phyloP scores from a whole-genome alignment of 2,113 vertebrate species.

The Oxygymnocypris stewartii region DNA sequence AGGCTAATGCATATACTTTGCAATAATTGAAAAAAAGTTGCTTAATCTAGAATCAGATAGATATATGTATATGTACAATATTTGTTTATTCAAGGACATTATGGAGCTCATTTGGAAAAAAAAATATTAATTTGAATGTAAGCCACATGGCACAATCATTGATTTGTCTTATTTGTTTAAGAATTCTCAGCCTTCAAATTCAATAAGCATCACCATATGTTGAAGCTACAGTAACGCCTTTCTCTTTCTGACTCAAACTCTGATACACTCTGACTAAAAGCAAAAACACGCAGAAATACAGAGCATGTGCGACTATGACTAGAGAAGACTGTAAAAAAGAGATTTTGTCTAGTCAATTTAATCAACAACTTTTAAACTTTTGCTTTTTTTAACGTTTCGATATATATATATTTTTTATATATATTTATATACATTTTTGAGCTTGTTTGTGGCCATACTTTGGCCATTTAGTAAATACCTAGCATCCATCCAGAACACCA shows the following conservation, averaged over 20 bases:
- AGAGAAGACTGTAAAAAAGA: not conserved
- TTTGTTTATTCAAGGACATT: constrained; percentile 24
- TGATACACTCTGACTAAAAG: constrained; percentile 31
- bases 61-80: constrained; percentile 20
- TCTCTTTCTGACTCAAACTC: not conserved
- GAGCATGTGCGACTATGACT: not conserved
- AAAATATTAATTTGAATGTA: constrained; percentile 52
- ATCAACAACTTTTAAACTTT: not conserved
- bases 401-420: not conserved
- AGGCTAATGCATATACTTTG: too few relatives aligned
- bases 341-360: not conserved
- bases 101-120: constrained; percentile 8
- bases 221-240: constrained; percentile 27
- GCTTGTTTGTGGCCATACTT: not conserved
- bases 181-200: constrained; percentile 48
- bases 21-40: too few relatives aligned
- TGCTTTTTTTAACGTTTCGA: not conserved
- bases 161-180: constrained; percentile 42
- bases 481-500: not conserved
- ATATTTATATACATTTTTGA: not conserved
- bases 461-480: not conserved
- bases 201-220: constrained; percentile 54
- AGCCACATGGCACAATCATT: constrained; percentile 44
- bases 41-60: too few relatives aligned
- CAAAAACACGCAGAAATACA: constrained; percentile 3